A percentile compares a stretch with the other conserved stretches of the same genome.
Evolutionary conservation across 2,888 invertebrate genomes (phyloP).

Genomic region (Drosophila pegasa): DNA sequence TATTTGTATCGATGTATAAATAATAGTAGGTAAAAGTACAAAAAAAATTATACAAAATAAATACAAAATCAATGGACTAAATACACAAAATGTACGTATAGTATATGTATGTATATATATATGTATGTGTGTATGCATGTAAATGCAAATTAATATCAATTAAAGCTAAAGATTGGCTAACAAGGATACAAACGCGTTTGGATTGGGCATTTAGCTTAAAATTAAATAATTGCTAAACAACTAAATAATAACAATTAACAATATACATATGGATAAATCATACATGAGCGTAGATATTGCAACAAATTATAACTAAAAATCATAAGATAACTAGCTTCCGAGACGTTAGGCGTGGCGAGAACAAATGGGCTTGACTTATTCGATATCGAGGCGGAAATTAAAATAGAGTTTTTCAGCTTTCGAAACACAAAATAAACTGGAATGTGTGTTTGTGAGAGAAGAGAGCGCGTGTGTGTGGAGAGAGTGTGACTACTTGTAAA

Average conservation of each 20-base stretch:
- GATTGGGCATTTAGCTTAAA: conserved; percentile 49
- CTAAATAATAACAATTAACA: conserved; percentile 78
- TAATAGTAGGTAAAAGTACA: conserved; percentile 28
- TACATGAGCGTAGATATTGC: conserved; percentile 62
- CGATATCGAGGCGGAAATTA: conserved; percentile 30
- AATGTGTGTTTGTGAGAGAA: conserved; percentile 33
- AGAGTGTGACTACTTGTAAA: conserved; percentile 35
- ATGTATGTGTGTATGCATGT: conserved; percentile 28
- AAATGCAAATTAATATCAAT: conserved; percentile 58
- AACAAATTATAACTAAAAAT: conserved; percentile 63
- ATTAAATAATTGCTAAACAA: conserved; percentile 61
- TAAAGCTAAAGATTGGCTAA: conserved; percentile 67
- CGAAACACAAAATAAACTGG: conserved; percentile 29
- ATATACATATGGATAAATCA: conserved; percentile 32
- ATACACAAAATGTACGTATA: conserved; percentile 27
- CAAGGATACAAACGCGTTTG: conserved; percentile 34
- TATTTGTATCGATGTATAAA: conserved; percentile 38
- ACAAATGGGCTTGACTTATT: conserved; percentile 67
- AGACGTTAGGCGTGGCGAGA: conserved; percentile 47
- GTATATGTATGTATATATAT: conserved; percentile 18
- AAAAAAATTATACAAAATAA: conserved; percentile 54
- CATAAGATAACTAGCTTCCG: conserved; percentile 22
- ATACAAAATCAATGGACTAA: conserved; percentile 47
- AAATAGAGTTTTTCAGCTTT: conserved; percentile 10
- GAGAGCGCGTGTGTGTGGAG: conserved; percentile 32